Evolutionary conservation across 2,888 invertebrate species (phyloP), one percentile per base, ranked within the genome.

Genomic region (Dioctria linearis): DNA sequence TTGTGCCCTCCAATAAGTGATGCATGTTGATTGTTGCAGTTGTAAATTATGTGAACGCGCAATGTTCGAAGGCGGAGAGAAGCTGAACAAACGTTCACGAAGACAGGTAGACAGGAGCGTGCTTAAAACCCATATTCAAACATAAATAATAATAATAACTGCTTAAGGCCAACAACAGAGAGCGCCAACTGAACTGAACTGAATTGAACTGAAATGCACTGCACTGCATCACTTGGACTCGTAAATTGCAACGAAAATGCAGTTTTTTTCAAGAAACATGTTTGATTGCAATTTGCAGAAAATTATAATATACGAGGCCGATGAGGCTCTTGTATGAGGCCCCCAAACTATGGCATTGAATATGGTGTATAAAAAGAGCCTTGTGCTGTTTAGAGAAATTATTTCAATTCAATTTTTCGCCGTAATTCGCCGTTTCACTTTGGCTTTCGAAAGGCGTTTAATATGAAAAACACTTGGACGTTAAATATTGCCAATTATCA

Each of bases 401-500:
- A 76, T 63, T 76, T 63, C 63, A 61, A 76, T 76, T 63, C 25
- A 25, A 25, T 63, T 76, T 65, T 71, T 54, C 49, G 11, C 63
- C 76, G 63, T 63, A 63, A 63, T 63, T 37, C 61, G 76, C 49
- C 46, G 61, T 76, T 63, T 49, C 61, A 46, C 49, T 76, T n/a
- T 37, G 63, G 63, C 61, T 76, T 76, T 76, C 67, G 67, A 66
- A 79, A 79, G 78, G 78, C 66, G 78, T 57, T 79, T 79, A 79
- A 67, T 79, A 65, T 79, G 78, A 82, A 82, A n/a, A 82, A 82
- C 83, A 80, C 80, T 63, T 81, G 82, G 83, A 86, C 86, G 87
- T 87, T 87, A 87, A 87, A 87, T 88, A 87, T 87, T 87, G 87
- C 87, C 86, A 88, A 88, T 88, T 88, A 88, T 88, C 87, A 87